Base-by-base conservation (phyloP, 2,797 vertebrate genomes). In the Antennarius maculatus region DNA sequence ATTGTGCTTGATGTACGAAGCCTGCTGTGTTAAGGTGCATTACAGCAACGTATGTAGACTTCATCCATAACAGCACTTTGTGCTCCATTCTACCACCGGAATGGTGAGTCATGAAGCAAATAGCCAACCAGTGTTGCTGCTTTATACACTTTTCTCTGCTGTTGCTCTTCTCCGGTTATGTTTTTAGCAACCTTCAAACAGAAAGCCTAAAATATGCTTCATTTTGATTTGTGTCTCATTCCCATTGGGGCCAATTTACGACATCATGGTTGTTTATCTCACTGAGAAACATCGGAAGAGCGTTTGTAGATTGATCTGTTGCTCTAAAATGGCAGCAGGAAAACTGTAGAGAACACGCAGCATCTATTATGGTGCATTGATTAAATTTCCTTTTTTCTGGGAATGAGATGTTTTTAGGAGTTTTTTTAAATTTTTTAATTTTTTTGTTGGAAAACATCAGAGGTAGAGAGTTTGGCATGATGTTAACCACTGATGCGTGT, bases 1-100 rank as follows among this genome's bases (percentile, higher is more conserved):
- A 59, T 81, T 51, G 43, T 53, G 54, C n/a, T 37, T 76, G 79
- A 79, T 81, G 57, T 74, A 84, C 81, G 83, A 79, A 86, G 67
- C 85, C 78, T 63, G 50, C 55, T 45, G 39, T 66, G 69, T 80
- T 82, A 54, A 52, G 82, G 74, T 74, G 80, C 72, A 82, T 83
- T 85, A 80, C 73, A 48, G 57, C 69, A 50, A 53, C 61, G 79
- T 62, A 80, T 84, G 76, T 60, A 52, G 58, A 77, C 74, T 59
- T 57, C 82, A 87, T 89, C 77, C 83, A 81, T 86, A 84, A 76
- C 55, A 61, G 59, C 4, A 47, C 61, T 45, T 58, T 71, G 18
- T 5, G 66, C 74, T 75, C 66, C 17, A 61, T 72, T 81, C 45
- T 41, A 52, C 41, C 62, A 70, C 75, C 77, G 80, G 78, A 72